These are phyloP conservation scores for Ochropleura plecta DNA, from an alignment of 2,888 invertebrate genomes.

Conservation along the genomic window DNA sequence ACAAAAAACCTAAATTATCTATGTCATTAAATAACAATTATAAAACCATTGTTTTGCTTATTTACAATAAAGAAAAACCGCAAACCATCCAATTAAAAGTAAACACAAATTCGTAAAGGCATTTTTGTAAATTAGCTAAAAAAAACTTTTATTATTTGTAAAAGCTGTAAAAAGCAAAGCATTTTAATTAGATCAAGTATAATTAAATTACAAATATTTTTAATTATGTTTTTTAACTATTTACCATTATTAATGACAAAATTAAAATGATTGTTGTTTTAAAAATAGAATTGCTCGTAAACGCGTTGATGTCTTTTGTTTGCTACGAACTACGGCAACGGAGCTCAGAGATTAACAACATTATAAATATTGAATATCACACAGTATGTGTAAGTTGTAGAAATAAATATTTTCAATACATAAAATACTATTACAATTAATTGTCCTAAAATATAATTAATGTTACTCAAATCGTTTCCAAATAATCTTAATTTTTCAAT, in stretches of 20 bases:
- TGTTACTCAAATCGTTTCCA: background rate
- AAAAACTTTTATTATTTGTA: background rate
- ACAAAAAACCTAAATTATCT: background rate
- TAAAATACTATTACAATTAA: background rate
- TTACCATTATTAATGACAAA: background rate
- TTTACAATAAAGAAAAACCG: background rate
- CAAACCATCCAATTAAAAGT: background rate
- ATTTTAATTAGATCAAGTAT: background rate
- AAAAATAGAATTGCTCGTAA: background rate
- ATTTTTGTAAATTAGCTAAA: background rate
- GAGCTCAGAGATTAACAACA: conserved; percentile 15
- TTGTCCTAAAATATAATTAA: background rate
- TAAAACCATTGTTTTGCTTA: background rate
- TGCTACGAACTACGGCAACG: conserved; percentile 50
- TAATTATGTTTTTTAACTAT: background rate
- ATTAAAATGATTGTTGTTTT: background rate
- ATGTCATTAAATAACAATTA: background rate
- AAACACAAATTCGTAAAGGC: background rate
- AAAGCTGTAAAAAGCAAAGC: background rate
- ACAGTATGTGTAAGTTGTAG: background rate
- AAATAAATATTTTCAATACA: background rate
- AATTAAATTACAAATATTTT: background rate
- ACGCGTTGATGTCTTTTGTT: conserved; percentile 67
- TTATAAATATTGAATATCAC: background rate
- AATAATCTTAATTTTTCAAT: background rate